Base-by-base conservation (phyloP, 2,888 invertebrate genomes). In the Drosophila paracracens region DNA sequence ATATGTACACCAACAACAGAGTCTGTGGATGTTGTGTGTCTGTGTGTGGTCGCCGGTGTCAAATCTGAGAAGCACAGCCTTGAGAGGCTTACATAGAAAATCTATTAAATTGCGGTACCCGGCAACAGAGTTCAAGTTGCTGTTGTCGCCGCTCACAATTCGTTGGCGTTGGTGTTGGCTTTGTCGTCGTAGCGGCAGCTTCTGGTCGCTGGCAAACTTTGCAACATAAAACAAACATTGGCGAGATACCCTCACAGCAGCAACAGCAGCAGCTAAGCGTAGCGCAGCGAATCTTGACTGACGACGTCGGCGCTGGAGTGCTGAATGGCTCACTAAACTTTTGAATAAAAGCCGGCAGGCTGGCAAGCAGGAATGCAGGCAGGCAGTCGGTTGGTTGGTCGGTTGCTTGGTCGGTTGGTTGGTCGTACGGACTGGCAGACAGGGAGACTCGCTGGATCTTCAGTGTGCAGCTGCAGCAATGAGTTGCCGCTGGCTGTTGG, bases 151-250 rank as follows among this genome's bases (percentile, higher is more conserved):
- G 50, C 46, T 52, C 60, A 27, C 38, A 36, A 40, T 40, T 62
- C 56, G 60, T 52, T 46, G 66, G n/a, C 57, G 61, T 61, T 74
- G 78, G 54, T 35, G 27, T 48, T 70, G 74, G n/a, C 56, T 54
- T 51, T 52, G 63, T 57, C 35, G 51, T 57, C 63, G 67, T 57
- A 60, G 80, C 64, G 61, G 65, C 29, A 68, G 87, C 69, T 82
- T 64, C 83, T 81, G 83, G 74, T 79, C 83, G 85, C 76, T 82
- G 81, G 77, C 63, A 90, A 86, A 89, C 73, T 87, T 90, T 90
- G 83, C 80, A 82, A 90, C 90, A 90, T 90, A 90, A 87, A 90
- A 90, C 90, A 87, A 87, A 87, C 90, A 87, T 86, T 86, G 87
- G 74, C 87, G 76, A 78, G 89, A 87, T 87, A 89, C 73, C 70